Conservation (phyloP, 2,113 vertebrate species). For the Apus apus region DNA sequence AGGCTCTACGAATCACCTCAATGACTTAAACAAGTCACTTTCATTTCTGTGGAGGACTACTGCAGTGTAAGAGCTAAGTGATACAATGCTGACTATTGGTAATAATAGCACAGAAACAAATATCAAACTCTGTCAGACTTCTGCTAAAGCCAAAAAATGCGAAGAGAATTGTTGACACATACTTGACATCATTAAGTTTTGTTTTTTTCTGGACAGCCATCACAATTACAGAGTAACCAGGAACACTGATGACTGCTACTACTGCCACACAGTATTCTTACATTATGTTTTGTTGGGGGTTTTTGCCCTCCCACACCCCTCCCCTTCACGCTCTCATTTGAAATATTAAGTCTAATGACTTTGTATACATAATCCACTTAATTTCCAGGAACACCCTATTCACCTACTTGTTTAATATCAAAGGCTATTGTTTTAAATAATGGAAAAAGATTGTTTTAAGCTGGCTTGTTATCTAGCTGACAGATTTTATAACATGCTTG, state of each 20-base stretch:
- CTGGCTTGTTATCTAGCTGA: constrained; percentile 25
- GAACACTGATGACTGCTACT: neutral
- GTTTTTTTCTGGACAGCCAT: neutral
- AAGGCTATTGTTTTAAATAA: constrained; percentile 18
- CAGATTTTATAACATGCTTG: constrained; percentile 57
- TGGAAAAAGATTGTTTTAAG: constrained; percentile 29
- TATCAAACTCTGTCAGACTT: neutral
- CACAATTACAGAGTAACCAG: neutral
- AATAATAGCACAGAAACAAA: neutral
- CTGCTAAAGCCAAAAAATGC: neutral
- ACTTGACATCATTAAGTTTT: neutral
- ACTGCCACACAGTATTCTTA: neutral
- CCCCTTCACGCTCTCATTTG: neutral
- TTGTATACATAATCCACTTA: neutral
- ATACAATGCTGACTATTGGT: neutral
- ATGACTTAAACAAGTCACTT: neutral
- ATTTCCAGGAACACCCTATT: constrained; percentile 26
- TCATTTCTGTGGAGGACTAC: neutral
- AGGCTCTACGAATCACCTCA: neutral
- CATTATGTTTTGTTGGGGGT: neutral
- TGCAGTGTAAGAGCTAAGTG: neutral
- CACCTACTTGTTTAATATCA: constrained; percentile 7
- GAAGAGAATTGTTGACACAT: neutral
- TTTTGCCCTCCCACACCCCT: neutral
- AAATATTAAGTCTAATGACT: neutral